A percentile compares a stretch with the other conserved stretches of the same genome.
Conservation (phyloP, 2,797 vertebrate species). For the Pseudocheirus occidentalis region DNA sequence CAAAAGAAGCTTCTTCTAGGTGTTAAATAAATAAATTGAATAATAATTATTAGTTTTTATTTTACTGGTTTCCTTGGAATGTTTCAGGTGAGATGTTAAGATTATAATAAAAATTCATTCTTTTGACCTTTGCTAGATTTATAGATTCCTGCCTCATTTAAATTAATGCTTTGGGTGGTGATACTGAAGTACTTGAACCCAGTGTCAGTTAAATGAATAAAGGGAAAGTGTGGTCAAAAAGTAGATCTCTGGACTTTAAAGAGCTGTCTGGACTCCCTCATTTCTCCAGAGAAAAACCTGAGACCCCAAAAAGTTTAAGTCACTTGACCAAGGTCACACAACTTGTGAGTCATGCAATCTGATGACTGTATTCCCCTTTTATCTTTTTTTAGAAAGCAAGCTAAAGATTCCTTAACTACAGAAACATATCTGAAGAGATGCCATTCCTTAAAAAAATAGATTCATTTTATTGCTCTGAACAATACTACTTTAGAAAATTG, state of each 20-base stretch:
- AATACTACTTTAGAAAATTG: background rate
- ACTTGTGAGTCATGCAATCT: background rate
- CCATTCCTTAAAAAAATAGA: background rate
- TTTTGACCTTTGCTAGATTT: background rate
- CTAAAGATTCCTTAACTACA: background rate
- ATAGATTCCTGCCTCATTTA: background rate
- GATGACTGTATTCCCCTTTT: background rate
- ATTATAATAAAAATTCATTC: background rate
- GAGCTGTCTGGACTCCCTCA: background rate
- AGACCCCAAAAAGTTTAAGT: background rate
- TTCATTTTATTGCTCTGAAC: background rate
- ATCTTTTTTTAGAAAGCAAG: background rate
- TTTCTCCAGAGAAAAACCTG: background rate
- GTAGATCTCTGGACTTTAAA: background rate
- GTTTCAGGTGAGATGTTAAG: background rate
- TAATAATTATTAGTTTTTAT: background rate
- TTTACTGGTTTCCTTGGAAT: background rate
- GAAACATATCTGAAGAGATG: background rate
- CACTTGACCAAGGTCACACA: background rate
- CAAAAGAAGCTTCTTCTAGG: background rate
- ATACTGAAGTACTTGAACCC: background rate
- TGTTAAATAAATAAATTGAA: slow-evolving; percentile 27
- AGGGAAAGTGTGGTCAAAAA: background rate
- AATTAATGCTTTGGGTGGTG: background rate
- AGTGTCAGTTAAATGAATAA: background rate